Percentiles rank a stretch among this genome's conserved stretches.
Conservation (phyloP, 92 coral and sea anemone species). For the Galaxea fascicularis region DNA sequence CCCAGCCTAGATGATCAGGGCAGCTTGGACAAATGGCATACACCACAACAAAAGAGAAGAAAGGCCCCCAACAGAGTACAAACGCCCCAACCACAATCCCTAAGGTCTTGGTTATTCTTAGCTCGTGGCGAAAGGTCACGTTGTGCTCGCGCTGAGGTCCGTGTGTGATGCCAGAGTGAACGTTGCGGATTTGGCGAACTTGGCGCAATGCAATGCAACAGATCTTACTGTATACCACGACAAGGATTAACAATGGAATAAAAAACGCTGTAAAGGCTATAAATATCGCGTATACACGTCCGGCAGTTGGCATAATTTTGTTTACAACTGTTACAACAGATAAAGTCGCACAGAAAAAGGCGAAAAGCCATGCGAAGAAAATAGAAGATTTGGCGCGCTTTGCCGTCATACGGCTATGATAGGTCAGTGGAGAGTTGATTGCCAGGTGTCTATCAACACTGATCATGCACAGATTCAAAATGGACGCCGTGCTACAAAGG, state of each 20-base stretch:
- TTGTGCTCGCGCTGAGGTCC: constrained; percentile 65
- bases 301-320: constrained; percentile 59
- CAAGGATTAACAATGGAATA: constrained; percentile 61
- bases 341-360: constrained; percentile 70
- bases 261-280: constrained; percentile 80
- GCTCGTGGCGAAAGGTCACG: constrained; percentile 68
- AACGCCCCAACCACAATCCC: constrained; percentile 86
- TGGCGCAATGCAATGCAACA: constrained; percentile 69
- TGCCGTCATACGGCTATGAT: constrained; percentile 72
- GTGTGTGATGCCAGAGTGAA: constrained; percentile 27
- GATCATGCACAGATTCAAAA: constrained; percentile 78
- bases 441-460: constrained; percentile 82
- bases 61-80: constrained; percentile 87
- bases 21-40: constrained; percentile 73
- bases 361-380: constrained; percentile 76
- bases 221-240: constrained; percentile 72
- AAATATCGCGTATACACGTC: constrained; percentile 70
- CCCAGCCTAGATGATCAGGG: constrained; percentile 30
- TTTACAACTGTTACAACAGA: constrained; percentile 65
- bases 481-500: constrained; percentile 85
- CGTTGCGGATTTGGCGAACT: constrained; percentile 52
- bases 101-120: constrained; percentile 76
- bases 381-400: constrained; percentile 71
- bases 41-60: constrained; percentile 68
- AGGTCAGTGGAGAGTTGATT: constrained; percentile 77